A percentile compares a stretch with the other conserved stretches of the same genome.
Conservation (phyloP, 1,140 invertebrate genomes). For the Ctenoplectra terminalis region DNA sequence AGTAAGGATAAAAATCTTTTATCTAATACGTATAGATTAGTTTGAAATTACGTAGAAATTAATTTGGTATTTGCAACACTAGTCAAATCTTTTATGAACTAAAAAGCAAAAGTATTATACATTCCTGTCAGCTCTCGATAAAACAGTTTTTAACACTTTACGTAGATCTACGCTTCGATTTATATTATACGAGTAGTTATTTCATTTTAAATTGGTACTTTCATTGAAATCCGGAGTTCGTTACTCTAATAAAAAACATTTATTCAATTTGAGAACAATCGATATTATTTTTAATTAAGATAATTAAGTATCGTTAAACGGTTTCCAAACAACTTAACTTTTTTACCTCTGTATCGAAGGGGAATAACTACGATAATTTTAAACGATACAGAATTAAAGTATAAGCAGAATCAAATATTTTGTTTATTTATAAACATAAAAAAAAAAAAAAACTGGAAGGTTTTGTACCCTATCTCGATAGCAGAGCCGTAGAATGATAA, state of each 20-base stretch:
- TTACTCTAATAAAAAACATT: not conserved
- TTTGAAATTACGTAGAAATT: too few relatives aligned
- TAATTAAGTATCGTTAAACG: not conserved
- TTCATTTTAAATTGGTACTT: not conserved
- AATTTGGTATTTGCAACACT: too few relatives aligned
- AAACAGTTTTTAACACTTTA: too few relatives aligned
- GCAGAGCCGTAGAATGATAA: not conserved
- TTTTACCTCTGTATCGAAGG: not conserved
- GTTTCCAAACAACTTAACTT: not conserved
- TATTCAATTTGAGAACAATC: not conserved
- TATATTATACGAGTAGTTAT: too few relatives aligned
- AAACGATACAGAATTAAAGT: not conserved
- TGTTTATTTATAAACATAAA: not conserved
- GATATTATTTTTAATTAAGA: not conserved
- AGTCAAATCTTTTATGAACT: too few relatives aligned
- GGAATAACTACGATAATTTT: slow-evolving; percentile 11
- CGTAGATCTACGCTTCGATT: too few relatives aligned
- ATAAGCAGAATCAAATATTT: not conserved
- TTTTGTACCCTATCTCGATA: not conserved
- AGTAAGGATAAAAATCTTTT: too few relatives aligned
- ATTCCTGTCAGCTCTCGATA: too few relatives aligned
- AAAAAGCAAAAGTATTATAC: too few relatives aligned
- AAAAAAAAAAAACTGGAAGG: not conserved
- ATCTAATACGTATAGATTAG: too few relatives aligned
- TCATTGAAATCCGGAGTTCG: not conserved